These are phyloP conservation scores for Rhinopomastus cyanomelas DNA, from an alignment of 2,113 vertebrate genomes.

Conservation along the genomic window DNA sequence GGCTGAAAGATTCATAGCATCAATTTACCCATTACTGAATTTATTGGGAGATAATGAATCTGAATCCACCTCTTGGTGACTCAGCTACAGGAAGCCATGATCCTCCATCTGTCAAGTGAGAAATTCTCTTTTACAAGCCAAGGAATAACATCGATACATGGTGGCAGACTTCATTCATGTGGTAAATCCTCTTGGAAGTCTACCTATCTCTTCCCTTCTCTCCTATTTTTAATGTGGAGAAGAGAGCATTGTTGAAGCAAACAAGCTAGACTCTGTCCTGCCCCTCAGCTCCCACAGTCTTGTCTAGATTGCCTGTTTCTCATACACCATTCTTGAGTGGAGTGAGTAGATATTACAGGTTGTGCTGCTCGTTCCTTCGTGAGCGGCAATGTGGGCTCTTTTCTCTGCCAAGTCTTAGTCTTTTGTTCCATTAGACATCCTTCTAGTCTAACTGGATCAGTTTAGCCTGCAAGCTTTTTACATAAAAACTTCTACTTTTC, in stretches of 20 bases:
- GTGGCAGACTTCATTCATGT: neutral
- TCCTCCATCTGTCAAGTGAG: neutral
- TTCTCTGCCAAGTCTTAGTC: neutral
- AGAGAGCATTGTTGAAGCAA: neutral
- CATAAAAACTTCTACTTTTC: neutral
- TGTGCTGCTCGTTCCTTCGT: accelerated
- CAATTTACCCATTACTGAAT: accelerated
- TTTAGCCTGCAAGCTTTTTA: neutral
- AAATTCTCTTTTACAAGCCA: neutral
- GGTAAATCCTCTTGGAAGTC: neutral
- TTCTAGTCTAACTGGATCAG: neutral
- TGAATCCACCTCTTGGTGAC: neutral
- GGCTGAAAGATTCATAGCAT: neutral
- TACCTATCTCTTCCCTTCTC: neutral
- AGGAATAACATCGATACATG: neutral
- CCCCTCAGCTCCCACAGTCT: accelerated
- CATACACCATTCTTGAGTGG: neutral
- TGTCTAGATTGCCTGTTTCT: slow-evolving; percentile 3
- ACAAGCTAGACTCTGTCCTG: accelerated
- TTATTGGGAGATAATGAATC: neutral
- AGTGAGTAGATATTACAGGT: neutral
- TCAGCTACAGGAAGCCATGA: neutral
- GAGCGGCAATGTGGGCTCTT: accelerated
- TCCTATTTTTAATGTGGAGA: neutral
- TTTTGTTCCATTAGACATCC: neutral